phyloP scores from a whole-genome alignment of 2,113 vertebrate genomes.

The Sphyrna mokarran region DNA sequence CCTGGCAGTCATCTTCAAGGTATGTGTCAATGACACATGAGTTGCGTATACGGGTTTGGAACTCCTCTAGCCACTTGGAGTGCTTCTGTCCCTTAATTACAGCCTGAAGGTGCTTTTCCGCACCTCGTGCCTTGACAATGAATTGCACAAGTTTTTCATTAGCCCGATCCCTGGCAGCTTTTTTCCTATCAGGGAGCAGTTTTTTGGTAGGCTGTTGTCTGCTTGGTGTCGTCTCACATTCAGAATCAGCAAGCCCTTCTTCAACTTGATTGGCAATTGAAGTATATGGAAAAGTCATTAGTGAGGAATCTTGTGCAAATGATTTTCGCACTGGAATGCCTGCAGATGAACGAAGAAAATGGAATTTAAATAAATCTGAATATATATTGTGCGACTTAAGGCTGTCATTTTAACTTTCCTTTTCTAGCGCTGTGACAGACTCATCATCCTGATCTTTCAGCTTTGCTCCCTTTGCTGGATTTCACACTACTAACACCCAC shows the following conservation, averaged over 20 bases:
- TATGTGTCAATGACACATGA: slow-evolving; percentile 66
- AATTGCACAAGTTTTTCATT: slow-evolving; percentile 81
- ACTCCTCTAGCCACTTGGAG: slow-evolving; percentile 75
- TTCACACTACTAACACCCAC: background rate
- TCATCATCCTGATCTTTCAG: background rate
- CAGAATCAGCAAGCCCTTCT: slow-evolving; percentile 39
- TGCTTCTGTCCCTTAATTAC: slow-evolving; percentile 66
- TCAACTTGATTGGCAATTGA: slow-evolving; percentile 40
- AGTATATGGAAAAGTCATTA: slow-evolving; percentile 53
- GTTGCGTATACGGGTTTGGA: slow-evolving; percentile 52
- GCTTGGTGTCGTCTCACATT: slow-evolving; percentile 41
- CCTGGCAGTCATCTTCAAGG: slow-evolving; percentile 79
- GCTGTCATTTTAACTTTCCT: background rate
- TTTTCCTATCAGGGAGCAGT: slow-evolving; percentile 77
- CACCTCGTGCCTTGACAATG: slow-evolving; percentile 71
- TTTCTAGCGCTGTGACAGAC: background rate
- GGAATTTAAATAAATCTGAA: slow-evolving; percentile 1
- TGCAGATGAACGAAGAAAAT: slow-evolving; percentile 42
- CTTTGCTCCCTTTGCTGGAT: background rate
- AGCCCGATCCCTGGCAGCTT: slow-evolving; percentile 73
- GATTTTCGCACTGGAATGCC: slow-evolving; percentile 74
- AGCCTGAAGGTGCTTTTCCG: slow-evolving; percentile 69
- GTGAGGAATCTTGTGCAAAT: slow-evolving; percentile 48
- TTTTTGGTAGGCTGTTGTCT: slow-evolving; percentile 56
- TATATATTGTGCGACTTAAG: background rate